Evolutionary conservation across 2,888 invertebrate species (phyloP).

Genomic region (Diachrysia chrysitis): DNA sequence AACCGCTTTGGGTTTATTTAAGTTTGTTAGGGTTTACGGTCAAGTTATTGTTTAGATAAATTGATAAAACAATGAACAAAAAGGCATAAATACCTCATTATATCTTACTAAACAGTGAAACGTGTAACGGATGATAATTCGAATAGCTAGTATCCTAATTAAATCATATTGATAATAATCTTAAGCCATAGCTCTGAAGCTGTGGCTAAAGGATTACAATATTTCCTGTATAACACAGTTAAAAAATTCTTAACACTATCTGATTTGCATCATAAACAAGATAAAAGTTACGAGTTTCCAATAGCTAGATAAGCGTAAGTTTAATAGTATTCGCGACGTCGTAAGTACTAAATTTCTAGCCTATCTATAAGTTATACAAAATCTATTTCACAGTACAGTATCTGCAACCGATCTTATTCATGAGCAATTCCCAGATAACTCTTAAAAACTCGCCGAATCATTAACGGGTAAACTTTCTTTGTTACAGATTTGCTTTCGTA

Average conservation of each 20-base stretch:
- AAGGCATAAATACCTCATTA: background rate
- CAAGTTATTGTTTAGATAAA: background rate
- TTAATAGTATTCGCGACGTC: background rate
- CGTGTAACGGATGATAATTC: too few relatives aligned
- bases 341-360: background rate
- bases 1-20: too few relatives aligned
- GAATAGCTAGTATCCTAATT: too few relatives aligned
- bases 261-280: too few relatives aligned
- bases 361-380: background rate
- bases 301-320: too few relatives aligned
- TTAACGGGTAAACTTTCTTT: conserved; percentile 51
- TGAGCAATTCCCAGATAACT: background rate
- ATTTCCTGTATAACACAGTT: too few relatives aligned
- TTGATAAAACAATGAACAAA: background rate
- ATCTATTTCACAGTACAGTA: background rate
- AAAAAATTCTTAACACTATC: too few relatives aligned
- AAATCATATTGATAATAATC: too few relatives aligned
- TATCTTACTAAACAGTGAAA: too few relatives aligned
- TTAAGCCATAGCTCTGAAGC: too few relatives aligned
- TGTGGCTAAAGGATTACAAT: too few relatives aligned
- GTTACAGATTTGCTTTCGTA: conserved; percentile 57
- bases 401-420: background rate
- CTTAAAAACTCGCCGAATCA: conserved; percentile 15
- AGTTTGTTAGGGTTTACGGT: background rate
- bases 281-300: too few relatives aligned